Conservation (phyloP, 2,113 vertebrate genomes). For the Pedionomus torquatus region DNA sequence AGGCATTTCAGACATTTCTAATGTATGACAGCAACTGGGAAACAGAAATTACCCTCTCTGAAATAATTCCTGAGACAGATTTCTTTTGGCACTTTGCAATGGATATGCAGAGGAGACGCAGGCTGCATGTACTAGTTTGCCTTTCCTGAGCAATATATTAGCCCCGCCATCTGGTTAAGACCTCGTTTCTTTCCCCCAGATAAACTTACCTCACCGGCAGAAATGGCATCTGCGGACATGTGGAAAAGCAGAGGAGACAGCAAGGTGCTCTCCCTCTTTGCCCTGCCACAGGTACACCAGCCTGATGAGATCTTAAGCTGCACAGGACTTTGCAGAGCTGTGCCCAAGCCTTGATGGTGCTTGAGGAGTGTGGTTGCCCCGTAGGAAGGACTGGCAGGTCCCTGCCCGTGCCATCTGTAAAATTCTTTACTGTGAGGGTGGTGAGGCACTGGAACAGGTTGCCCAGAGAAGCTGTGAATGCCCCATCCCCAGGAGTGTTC, state of each 20-base stretch:
- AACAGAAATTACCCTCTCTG: slow-evolving; percentile 58
- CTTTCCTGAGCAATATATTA: slow-evolving; percentile 4
- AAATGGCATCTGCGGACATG: not conserved
- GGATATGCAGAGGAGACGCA: not conserved
- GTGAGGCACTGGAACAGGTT: no score
- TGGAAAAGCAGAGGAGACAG: not conserved
- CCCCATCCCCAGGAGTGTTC: no score
- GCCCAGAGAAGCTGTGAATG: no score
- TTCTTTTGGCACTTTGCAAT: slow-evolving; percentile 46
- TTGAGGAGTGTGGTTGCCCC: not conserved
- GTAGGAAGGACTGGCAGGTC: accelerated
- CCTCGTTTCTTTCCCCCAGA: not conserved
- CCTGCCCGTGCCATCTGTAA: accelerated
- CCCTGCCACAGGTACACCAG: accelerated
- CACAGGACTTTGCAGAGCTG: accelerated
- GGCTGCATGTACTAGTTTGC: not conserved
- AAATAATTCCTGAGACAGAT: slow-evolving; percentile 55
- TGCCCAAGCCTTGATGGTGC: accelerated
- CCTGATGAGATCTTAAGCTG: accelerated
- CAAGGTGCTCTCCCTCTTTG: accelerated
- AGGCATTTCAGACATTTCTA: slow-evolving; percentile 59
- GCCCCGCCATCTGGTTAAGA: not conserved
- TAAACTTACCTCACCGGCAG: not conserved
- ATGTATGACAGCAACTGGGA: slow-evolving; percentile 51
- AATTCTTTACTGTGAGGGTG: no score